Evolutionary conservation across 2,797 vertebrate genomes (phyloP), one percentile per base, ranked within the genome.

Genomic region (Spinibarbus caldwelli): DNA sequence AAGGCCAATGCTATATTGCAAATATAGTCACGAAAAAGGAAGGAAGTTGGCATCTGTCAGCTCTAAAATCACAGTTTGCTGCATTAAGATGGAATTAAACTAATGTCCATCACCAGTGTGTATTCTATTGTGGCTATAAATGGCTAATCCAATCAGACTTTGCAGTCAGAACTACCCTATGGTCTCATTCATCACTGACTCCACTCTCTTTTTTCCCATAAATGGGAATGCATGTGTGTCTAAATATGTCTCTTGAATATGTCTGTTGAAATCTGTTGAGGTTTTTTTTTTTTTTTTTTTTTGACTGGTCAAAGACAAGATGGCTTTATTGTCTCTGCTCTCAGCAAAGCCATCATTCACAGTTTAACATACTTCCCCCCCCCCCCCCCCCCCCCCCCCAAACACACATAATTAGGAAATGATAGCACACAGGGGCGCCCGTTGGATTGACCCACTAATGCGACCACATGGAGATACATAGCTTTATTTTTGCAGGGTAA

Each of bases 401-500:
- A 72, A 72, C 17, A 82, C 26, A 57, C 81, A 82, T 88, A 78
- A 87, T 86, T 78, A 83, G 80, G 49, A 81, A 79, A 80, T 67
- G 21, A 38, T 54, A 57, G 66, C 82, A 83, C 77, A 82, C 21
- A 47, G 52, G 26, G 36, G 15, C 38, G 52, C 31, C 78, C 43
- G 6, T 59, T 76, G 71, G 36, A 76, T 4, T 47, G 64, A 59
- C 62, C 64, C n/a, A 83, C 86, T 89, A 87, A 85, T 77, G 86
- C 41, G 57, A 71, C 64, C 62, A 86, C 78, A 86, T 80, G 62
- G 71, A 88, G 80, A 78, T 47, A 86, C 72, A 79, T 57, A 64
- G 21, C 59, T 86, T 84, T 82, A 90, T 85, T 88, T 87, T 86
- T 86, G 67, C 10, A 82, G 72, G 66, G 15, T 71, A 82, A 85